These are phyloP conservation scores for Poecilia velifera DNA, from an alignment of 2,797 vertebrate genomes.

Conservation along the genomic window DNA sequence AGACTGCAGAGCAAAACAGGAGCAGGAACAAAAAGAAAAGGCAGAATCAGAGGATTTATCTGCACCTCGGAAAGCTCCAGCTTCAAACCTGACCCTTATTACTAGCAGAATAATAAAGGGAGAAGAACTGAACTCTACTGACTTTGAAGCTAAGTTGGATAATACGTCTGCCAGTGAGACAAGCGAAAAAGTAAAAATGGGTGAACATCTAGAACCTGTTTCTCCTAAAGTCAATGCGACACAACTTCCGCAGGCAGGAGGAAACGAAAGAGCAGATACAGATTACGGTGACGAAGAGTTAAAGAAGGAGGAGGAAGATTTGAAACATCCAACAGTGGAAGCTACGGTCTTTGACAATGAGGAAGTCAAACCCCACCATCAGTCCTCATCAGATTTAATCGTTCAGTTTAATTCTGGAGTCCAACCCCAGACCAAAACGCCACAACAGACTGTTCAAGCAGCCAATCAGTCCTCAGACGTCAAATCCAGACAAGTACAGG, in stretches of 20 bases:
- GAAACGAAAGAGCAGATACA: constrained; percentile 15
- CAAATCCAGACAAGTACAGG: constrained; percentile 1
- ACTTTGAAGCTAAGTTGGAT: background rate
- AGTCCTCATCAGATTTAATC: constrained; percentile 26
- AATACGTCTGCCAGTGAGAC: constrained; percentile 22
- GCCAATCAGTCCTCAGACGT: background rate
- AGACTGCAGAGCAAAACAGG: constrained; percentile 3
- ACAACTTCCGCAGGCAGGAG: constrained; percentile 2
- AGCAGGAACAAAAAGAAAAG: background rate
- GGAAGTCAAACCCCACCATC: constrained; percentile 1
- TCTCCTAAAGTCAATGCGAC: constrained; percentile 7
- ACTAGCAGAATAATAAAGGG: constrained; percentile 13
- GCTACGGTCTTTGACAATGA: constrained; percentile 8
- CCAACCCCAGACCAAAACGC: constrained; percentile 30
- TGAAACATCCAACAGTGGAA: constrained; percentile 14
- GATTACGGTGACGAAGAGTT: constrained; percentile 17
- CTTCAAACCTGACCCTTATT: constrained; percentile 4
- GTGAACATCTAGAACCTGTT: constrained; percentile 8
- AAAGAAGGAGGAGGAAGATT: constrained; percentile 12
- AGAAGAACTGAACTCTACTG: background rate
- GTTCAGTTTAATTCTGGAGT: constrained; percentile 15
- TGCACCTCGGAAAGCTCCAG: constrained; percentile 2
- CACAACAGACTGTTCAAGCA: constrained; percentile 20
- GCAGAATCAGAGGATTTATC: constrained; percentile 3
- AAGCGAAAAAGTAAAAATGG: constrained; percentile 15